Base-by-base conservation (phyloP, 2,888 invertebrate genomes). In the Epinotia brunnichana region DNA sequence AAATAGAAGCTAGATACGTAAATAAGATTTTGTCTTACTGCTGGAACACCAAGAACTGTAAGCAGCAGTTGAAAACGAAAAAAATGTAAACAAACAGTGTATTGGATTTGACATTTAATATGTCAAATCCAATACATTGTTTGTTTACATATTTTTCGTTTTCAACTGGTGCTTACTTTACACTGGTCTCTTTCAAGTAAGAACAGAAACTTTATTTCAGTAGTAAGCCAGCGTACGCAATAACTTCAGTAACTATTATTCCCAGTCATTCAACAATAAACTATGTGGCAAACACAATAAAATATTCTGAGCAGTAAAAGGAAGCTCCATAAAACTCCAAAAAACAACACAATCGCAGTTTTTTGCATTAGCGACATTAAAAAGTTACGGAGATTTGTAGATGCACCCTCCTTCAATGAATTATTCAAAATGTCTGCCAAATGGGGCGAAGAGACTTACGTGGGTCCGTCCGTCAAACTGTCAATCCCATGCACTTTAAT, bases 401-500 rank as follows among this genome's bases (percentile, higher is more conserved):
- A 83, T 85, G 85, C 86, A 84, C 87, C 87, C 86, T 85, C 85
- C 77, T 78, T 82, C 81, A 83, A 87, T 88, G 85, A 88, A 88
- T 88, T 83, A 88, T 87, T 87, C 87, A 88, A 76, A 74, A 80
- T 82, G 78, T 78, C 66, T 82, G 80, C 81, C 85, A 83, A 82
- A 84, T 83, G 83, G 81, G 79, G 83, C 83, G 82, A 85, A 83
- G 83, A 82, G 83, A 66, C 70, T 67, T 80, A 82, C 82, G 80
- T 81, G 83, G 78, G 81, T 78, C n/a, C n/a, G 86, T 87, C 87
- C 83, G 77, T 87, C 86, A 82, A 80, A 75, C 86, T 87, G 87
- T 88, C 88, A 88, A 88, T 88, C 85, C 17, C 41, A 85, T 83
- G 83, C 79, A 78, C 82, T 83, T 85, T 85, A 84, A 87, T 87